Base-by-base conservation (phyloP, 2,797 vertebrate genomes). In the Pelodytes ibericus region DNA sequence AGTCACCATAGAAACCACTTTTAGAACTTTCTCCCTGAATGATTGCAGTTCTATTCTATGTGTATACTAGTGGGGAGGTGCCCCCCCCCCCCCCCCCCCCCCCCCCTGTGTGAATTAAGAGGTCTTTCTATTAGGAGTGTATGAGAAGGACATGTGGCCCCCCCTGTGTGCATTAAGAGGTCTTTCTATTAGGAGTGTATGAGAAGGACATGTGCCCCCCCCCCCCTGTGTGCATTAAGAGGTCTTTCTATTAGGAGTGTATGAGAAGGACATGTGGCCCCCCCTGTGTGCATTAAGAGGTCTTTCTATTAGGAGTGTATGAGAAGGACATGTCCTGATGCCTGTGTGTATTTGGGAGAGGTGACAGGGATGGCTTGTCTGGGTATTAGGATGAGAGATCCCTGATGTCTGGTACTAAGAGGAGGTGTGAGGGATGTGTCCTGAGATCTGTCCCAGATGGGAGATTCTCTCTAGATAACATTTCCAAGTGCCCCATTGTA, bases 391-490 rank as follows among this genome's bases (percentile, higher is more conserved):
- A 63, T 9, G 31, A 36, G 31, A 2, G n/a, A n/a, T 62, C 39
- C 57, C 41, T 27, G n/a, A 31, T 72, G 29, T 51, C 31, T 72
- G 59, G 60, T 72, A 53, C 53, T 63, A 72, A 60, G 29, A 53
- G 41, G 71, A 49, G 60, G 58, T 15, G n/a, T 49, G 58, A 16
- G 70, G 58, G 26, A 60, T 2, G n/a, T 61, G 70, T 51, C 70
- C 58, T 44, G 39, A n/a, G n/a, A n/a, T n/a, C n/a, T n/a, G n/a
- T n/a, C n/a, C n/a, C n/a, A n/a, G n/a, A n/a, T n/a, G n/a, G n/a
- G n/a, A n/a, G n/a, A n/a, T n/a, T n/a, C n/a, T n/a, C n/a, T n/a
- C n/a, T n/a, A n/a, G n/a, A n/a, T n/a, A n/a, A n/a, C n/a, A n/a
- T n/a, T n/a, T n/a, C n/a, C n/a, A n/a, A n/a, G n/a, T n/a, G n/a